Evolutionary conservation across 2,113 vertebrate genomes (phyloP).

Genomic region (Neolamprologus tretocephalus): DNA sequence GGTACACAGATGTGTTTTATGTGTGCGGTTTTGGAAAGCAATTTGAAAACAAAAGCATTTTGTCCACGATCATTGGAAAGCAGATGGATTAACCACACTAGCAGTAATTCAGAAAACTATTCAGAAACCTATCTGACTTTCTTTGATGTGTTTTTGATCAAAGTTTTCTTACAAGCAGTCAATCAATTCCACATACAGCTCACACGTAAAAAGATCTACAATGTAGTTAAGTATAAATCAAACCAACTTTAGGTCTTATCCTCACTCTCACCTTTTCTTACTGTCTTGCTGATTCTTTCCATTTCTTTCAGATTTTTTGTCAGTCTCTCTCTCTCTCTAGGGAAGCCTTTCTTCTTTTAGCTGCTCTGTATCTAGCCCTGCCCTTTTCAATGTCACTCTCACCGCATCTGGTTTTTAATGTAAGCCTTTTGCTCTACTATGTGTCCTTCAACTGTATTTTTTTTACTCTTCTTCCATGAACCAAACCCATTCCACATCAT

Average conservation of each 20-base stretch:
- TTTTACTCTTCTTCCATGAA: background rate
- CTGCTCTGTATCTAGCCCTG: conserved; percentile 40
- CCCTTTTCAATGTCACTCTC: conserved; percentile 51
- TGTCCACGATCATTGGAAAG: background rate
- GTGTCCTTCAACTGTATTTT: background rate
- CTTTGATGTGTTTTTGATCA: background rate
- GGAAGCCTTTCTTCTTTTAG: conserved; percentile 53
- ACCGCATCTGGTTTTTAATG: conserved; percentile 18
- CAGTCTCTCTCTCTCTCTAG: conserved; percentile 3
- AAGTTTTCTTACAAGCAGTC: background rate
- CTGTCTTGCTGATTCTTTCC: background rate
- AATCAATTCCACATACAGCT: background rate
- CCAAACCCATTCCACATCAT: background rate
- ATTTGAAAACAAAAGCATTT: background rate
- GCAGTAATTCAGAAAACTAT: background rate
- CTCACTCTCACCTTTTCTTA: background rate
- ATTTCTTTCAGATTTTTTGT: conserved; percentile 24
- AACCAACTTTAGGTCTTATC: background rate
- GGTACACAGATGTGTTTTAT: background rate
- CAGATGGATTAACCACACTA: background rate
- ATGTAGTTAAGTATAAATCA: background rate
- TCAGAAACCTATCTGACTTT: background rate
- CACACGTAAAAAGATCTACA: background rate
- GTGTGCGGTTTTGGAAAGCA: background rate
- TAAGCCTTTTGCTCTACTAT: background rate